These are phyloP conservation scores for Eupithecia vulgata DNA, from an alignment of 2,888 invertebrate genomes.

Conservation along the genomic window DNA sequence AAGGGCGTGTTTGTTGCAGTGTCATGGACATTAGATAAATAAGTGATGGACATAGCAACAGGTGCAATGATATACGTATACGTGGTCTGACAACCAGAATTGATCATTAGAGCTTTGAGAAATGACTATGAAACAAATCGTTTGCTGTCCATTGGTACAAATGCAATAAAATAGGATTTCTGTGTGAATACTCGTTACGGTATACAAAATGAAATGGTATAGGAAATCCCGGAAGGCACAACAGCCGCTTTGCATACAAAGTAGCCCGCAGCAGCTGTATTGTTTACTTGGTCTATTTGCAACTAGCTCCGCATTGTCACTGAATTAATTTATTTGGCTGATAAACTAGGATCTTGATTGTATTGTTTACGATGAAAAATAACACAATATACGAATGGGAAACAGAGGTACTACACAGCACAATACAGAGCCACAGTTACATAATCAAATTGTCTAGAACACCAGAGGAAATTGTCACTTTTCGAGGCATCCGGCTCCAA, in stretches of 20 bases:
- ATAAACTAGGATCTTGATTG: constrained; percentile 38
- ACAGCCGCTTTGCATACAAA: constrained; percentile 39
- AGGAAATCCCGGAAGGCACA: constrained; percentile 45
- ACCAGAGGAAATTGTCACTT: constrained; percentile 70
- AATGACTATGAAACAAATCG: not conserved
- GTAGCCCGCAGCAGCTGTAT: constrained; percentile 54
- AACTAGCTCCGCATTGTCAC: constrained; percentile 44
- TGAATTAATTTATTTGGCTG: constrained; percentile 35
- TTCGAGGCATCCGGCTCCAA: constrained; percentile 65
- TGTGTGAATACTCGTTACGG: constrained; percentile 12
- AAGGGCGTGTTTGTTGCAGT: constrained; percentile 47
- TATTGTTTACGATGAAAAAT: constrained; percentile 28
- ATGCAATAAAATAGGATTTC: constrained; percentile 10
- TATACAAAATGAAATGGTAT: constrained; percentile 35
- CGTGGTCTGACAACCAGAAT: constrained; percentile 17
- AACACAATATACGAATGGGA: constrained; percentile 37
- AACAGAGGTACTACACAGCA: constrained; percentile 14
- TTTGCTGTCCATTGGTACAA: not conserved
- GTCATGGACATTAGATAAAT: constrained; percentile 56
- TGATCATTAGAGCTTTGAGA: constrained; percentile 16
- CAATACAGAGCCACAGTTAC: constrained; percentile 31
- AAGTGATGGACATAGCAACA: constrained; percentile 56
- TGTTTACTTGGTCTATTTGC: constrained; percentile 51
- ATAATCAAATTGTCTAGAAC: constrained; percentile 46
- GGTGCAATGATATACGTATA: constrained; percentile 27